Conservation (phyloP, 64 coral and sea anemone genomes). For the Montipora efflorescens region DNA sequence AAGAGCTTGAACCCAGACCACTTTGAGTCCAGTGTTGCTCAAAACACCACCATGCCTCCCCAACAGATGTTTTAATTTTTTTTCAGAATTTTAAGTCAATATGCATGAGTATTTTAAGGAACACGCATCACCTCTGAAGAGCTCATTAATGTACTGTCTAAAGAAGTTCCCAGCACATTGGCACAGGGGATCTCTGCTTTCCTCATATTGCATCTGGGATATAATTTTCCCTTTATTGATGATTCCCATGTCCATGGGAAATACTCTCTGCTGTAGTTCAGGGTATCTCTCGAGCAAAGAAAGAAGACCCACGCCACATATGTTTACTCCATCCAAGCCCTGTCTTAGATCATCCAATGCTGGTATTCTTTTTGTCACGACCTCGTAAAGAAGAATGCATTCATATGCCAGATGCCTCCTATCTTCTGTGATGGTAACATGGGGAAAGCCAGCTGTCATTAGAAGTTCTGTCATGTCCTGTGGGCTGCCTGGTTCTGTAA, state of each 20-base stretch:
- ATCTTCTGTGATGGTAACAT: neutral
- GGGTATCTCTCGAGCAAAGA: conserved; percentile 10
- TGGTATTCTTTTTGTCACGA: too few relatives aligned
- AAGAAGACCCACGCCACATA: conserved; percentile 4
- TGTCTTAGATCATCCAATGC: neutral
- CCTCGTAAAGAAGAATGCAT: too few relatives aligned
- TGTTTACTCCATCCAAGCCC: neutral
- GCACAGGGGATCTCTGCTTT: neutral
- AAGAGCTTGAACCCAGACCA: too few relatives aligned
- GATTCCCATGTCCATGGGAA: neutral
- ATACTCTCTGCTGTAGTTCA: conserved; percentile 10
- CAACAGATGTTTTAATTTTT: too few relatives aligned
- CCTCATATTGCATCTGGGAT: too few relatives aligned
- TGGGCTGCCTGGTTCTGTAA: conserved; percentile 9
- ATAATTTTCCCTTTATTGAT: neutral
- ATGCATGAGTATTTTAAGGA: too few relatives aligned
- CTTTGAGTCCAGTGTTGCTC: too few relatives aligned
- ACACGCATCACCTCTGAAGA: neutral
- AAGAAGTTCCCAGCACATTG: conserved; percentile 28
- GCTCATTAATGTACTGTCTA: conserved; percentile 8
- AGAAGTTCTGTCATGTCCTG: conserved; percentile 9
- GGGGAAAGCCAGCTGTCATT: conserved; percentile 17
- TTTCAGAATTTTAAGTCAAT: too few relatives aligned
- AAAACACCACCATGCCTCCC: too few relatives aligned
- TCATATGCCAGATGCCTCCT: neutral